phyloP scores from a whole-genome alignment of 2,113 vertebrate species.

The Chloebia gouldiae region DNA sequence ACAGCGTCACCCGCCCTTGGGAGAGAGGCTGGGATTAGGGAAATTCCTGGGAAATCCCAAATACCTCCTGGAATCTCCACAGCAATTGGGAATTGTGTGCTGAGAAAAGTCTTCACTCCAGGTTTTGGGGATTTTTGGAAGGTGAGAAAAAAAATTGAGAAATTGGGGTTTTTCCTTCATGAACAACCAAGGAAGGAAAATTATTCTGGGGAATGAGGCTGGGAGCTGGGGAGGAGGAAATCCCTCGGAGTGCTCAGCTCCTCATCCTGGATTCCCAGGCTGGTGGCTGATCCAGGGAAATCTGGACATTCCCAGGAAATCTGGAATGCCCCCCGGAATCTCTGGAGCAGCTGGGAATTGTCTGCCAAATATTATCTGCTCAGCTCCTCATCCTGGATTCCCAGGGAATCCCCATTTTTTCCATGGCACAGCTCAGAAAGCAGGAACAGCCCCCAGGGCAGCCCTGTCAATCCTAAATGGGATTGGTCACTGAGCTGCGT shows the following conservation, averaged over 20 bases:
- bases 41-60: accelerated
- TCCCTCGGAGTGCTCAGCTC: too few species aligned
- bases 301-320: background rate
- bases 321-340: background rate
- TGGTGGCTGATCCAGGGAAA: too few species aligned
- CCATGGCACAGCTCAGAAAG: background rate
- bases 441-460: background rate
- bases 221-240: too few species aligned
- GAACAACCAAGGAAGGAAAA: too few species aligned
- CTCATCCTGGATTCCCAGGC: background rate
- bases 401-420: accelerated
- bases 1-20: conserved; percentile 92
- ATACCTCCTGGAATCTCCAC: accelerated
- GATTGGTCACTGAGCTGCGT: background rate
- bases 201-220: too few species aligned
- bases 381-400: background rate
- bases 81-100: accelerated
- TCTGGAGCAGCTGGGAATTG: accelerated
- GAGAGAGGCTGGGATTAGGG: background rate
- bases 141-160: background rate
- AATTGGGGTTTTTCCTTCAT: too few species aligned
- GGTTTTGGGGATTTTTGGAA: background rate
- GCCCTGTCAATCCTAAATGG: background rate
- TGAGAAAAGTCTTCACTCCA: accelerated
- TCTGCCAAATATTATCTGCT: too few species aligned